Conservation (phyloP, 2,888 invertebrate genomes). For the Eurois occulta region DNA sequence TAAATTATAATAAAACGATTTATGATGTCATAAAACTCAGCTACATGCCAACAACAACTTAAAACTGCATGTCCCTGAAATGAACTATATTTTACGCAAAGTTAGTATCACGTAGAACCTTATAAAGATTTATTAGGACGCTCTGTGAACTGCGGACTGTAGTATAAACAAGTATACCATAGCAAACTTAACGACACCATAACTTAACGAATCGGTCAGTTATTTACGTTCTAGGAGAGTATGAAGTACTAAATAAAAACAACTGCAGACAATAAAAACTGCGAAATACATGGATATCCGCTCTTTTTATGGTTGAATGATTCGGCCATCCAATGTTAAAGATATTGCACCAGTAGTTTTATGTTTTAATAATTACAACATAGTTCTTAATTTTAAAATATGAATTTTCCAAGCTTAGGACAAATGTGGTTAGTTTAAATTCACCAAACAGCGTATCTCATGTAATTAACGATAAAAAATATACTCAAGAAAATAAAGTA, state of each 20-base stretch:
- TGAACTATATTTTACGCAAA: conserved; percentile 7
- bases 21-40: not conserved
- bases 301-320: not conserved
- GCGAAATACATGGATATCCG: not conserved
- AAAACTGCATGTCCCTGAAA: not conserved
- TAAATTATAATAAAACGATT: not conserved
- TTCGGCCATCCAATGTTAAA: not conserved
- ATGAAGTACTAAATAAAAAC: conserved; percentile 4
- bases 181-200: conserved; percentile 16
- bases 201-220: conserved; percentile 22
- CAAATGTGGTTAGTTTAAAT: not conserved
- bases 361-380: not conserved
- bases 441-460: not conserved
- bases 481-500: not conserved
- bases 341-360: not conserved
- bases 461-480: not conserved
- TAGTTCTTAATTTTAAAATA: not conserved
- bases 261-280: not conserved
- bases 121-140: conserved; percentile 19
- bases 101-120: not conserved
- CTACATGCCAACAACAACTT: not conserved
- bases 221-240: not conserved
- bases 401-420: not conserved
- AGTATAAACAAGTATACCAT: not conserved
- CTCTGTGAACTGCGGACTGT: conserved; percentile 12